phyloP scores from a whole-genome alignment of 2,113 vertebrate genomes.

The Melanostigma gelatinosum region DNA sequence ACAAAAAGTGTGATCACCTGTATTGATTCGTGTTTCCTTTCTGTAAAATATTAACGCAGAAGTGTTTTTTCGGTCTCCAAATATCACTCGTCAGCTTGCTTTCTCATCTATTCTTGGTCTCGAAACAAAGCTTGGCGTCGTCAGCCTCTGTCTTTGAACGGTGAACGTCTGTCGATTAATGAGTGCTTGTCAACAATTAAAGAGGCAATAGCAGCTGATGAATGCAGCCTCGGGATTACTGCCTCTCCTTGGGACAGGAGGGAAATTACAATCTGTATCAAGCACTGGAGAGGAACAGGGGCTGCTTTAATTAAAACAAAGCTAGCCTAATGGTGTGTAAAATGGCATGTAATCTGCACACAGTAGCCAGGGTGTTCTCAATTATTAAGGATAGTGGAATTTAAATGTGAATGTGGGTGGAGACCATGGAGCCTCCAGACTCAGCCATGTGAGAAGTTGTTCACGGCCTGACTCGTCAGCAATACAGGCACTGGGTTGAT shows the following conservation, averaged over 20 bases:
- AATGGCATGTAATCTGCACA: constrained; percentile 89
- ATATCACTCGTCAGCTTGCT: constrained; percentile 37
- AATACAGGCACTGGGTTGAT: constrained; percentile 26
- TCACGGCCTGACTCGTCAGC: constrained; percentile 42
- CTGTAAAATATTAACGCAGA: constrained; percentile 14
- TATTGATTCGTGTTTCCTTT: neutral
- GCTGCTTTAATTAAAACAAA: constrained; percentile 94
- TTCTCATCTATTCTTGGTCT: constrained; percentile 64
- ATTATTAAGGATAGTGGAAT: constrained; percentile 84
- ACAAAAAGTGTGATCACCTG: neutral
- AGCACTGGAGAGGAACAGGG: constrained; percentile 88
- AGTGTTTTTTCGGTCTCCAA: constrained; percentile 26
- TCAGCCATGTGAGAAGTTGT: constrained; percentile 56
- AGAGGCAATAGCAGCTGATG: constrained; percentile 88
- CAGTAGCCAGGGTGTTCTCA: constrained; percentile 85
- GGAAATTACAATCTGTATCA: constrained; percentile 87
- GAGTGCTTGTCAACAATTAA: constrained; percentile 90
- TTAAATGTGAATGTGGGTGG: constrained; percentile 54
- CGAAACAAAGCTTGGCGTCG: constrained; percentile 48
- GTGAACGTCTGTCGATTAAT: constrained; percentile 81
- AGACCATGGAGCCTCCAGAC: constrained; percentile 17
- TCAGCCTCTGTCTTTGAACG: constrained; percentile 53
- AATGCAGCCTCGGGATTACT: constrained; percentile 87
- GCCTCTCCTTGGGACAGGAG: constrained; percentile 82
- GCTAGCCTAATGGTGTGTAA: constrained; percentile 93